A percentile compares a stretch with the other conserved stretches of the same genome.
These are phyloP conservation scores for Saguinus imperator DNA, from an alignment of 2,113 vertebrate species.

Conservation along the genomic window DNA sequence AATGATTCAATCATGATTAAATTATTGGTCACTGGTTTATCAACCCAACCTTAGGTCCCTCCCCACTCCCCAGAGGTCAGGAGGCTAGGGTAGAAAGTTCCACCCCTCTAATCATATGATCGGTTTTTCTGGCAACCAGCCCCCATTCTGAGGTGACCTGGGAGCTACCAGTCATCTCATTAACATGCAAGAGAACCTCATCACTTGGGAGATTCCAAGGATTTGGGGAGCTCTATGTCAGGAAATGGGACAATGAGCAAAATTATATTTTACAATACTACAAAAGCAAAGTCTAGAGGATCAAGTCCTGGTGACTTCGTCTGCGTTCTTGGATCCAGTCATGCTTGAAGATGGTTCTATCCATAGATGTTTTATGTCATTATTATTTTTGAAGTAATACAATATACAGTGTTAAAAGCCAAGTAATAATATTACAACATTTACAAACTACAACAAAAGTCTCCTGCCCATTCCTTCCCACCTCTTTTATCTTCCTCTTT, in stretches of 20 bases:
- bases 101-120: background rate
- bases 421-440: background rate
- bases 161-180: background rate
- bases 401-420: background rate
- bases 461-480: background rate
- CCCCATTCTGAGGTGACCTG: background rate
- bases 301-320: background rate
- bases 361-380: background rate
- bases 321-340: background rate
- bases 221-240: too few relatives aligned
- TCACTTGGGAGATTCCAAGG: too few relatives aligned
- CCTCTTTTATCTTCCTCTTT: background rate
- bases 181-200: too few relatives aligned
- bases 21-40: background rate
- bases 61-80: background rate
- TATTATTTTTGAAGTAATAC: background rate
- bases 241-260: background rate
- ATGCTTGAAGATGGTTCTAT: background rate
- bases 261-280: background rate
- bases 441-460: background rate
- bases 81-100: background rate
- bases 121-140: background rate
- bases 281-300: background rate
- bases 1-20: background rate
- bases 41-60: background rate